phyloP scores from a whole-genome alignment of 2,113 vertebrate species.

The Haemorhous mexicanus region DNA sequence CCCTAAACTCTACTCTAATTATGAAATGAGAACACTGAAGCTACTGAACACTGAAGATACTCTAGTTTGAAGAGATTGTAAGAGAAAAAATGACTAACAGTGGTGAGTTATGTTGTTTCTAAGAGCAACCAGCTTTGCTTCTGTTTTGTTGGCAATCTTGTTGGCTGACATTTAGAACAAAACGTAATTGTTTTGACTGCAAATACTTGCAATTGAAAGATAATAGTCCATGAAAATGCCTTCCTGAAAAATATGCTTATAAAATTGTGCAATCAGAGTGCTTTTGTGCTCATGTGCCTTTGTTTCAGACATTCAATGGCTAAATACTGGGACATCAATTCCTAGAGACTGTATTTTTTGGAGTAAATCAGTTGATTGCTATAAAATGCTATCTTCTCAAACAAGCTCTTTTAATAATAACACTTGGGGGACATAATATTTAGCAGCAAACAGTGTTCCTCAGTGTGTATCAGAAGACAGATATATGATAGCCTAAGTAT shows the following conservation, averaged over 20 bases:
- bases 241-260: background rate
- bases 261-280: background rate
- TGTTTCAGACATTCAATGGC: background rate
- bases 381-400: background rate
- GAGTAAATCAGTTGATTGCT: background rate
- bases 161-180: constrained; percentile 1
- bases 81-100: background rate
- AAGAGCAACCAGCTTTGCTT: constrained; percentile 1
- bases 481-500: background rate
- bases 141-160: background rate
- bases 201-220: background rate
- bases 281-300: background rate
- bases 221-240: background rate
- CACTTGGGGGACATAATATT: background rate
- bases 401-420: background rate
- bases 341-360: background rate
- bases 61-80: background rate
- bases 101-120: background rate
- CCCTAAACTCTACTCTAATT: background rate
- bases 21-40: background rate
- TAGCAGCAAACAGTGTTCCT: background rate
- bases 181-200: background rate
- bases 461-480: background rate
- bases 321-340: background rate
- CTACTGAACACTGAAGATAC: background rate